Percentiles rank a stretch among this genome's conserved stretches.
Evolutionary conservation across 2,113 vertebrate species (phyloP).

Genomic region (Dissostichus mawsoni): DNA sequence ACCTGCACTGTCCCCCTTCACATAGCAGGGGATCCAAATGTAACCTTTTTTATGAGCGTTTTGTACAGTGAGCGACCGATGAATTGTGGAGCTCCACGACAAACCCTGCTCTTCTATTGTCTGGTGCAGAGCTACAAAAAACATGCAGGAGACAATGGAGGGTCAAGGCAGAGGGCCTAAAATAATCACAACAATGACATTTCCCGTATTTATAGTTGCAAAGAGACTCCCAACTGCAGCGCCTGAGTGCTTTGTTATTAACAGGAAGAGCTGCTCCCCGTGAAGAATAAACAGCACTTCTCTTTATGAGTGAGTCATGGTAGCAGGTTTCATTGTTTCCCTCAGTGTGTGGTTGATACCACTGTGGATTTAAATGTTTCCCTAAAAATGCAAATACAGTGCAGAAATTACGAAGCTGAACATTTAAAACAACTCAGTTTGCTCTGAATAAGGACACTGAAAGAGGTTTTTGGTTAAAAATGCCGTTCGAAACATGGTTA

Average conservation of each 20-base stretch:
- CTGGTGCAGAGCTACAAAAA: constrained; percentile 42
- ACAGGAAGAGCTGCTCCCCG: constrained; percentile 70
- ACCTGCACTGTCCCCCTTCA: constrained; percentile 14
- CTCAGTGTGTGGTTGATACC: constrained; percentile 2
- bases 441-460: constrained; percentile 1
- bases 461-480: constrained; percentile 27
- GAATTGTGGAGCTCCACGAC: constrained; percentile 44
- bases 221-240: constrained; percentile 51
- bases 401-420: not conserved
- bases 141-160: constrained; percentile 64
- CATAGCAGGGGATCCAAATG: constrained; percentile 43
- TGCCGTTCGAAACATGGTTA: constrained; percentile 53
- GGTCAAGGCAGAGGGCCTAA: constrained; percentile 59
- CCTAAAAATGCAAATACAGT: not conserved
- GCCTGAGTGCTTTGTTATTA: constrained; percentile 64
- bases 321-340: constrained; percentile 49
- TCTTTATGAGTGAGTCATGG: constrained; percentile 52
- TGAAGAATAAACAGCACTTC: constrained; percentile 61
- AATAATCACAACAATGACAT: constrained; percentile 78
- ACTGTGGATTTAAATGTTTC: constrained; percentile 1
- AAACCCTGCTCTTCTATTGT: constrained; percentile 50
- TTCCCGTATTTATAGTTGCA: constrained; percentile 70
- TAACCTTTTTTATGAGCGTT: constrained; percentile 53
- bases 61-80: constrained; percentile 40
- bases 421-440: not conserved